Evolutionary conservation across 2,888 invertebrate species (phyloP), one percentile per base, ranked within the genome.

Genomic region (Andrena fulva): DNA sequence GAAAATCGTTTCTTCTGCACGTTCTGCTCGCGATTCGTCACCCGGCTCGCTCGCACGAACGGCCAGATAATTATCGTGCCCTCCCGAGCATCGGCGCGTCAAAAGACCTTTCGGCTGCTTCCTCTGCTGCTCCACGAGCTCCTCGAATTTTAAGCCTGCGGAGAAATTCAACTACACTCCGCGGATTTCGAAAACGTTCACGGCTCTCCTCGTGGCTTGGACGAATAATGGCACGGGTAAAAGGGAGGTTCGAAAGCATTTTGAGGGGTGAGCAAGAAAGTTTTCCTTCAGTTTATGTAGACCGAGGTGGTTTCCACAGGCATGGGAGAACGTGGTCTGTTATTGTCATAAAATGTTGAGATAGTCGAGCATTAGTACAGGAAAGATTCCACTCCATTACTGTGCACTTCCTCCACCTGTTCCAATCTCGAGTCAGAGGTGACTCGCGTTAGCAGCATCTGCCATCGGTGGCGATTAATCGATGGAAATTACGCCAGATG

Each of bases 31-130:
- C 79, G 76, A 78, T 77, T 73, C 77, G 59, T 73, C 71, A 72
- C 60, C 42, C 50, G 24, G 72, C 54, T 54, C 35, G 29, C 60
- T 80, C 82, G 85, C 80, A 70, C 77, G 67, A 78, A 77, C 48
- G 70, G 56, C 0, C 71, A 85, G 87, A 88, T 89, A 87, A 88
- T 88, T 88, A 86, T 88, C 87, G 59, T 27, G 4, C 12, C 20
- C 50, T 24, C 16, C 42, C 54, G 29, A 67, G 52, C 67, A 24
- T n/a, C 60, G 3, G 20, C 27, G 50, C 56, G 63, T 54, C 71
- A 70, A 80, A 79, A 31, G 60, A 6, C 20, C 20, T 24, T 50
- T 31, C 48, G 8, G 24, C 52, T 20, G 12, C 29, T 1, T 31
- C 29, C 10, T 7, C 35, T 59, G 12, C 5, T 24, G 77, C 4